Evolutionary conservation across 2,113 vertebrate species (phyloP).

Genomic region (Otis tarda): DNA sequence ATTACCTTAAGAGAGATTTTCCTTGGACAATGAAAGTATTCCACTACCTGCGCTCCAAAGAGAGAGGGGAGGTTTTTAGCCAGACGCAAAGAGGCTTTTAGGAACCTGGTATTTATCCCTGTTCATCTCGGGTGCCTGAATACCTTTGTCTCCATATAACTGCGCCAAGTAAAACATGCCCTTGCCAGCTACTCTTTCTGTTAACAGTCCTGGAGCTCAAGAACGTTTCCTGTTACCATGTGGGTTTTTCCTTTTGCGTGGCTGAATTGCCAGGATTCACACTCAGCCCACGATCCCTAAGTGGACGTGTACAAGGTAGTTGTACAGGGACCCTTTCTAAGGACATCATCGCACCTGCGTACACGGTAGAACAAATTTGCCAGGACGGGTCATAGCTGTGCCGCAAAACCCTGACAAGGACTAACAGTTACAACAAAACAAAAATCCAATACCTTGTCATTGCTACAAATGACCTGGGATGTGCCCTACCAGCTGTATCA

Average conservation of each 20-base stretch:
- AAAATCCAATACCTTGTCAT: background rate
- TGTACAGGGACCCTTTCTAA: background rate
- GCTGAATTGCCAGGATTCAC: background rate
- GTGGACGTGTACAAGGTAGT: accelerated
- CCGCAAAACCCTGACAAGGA: background rate
- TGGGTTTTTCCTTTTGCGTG: background rate
- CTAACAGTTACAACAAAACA: background rate
- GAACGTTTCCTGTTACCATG: background rate
- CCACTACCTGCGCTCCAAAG: background rate
- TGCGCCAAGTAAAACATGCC: background rate
- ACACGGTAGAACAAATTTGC: background rate
- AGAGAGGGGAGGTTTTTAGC: background rate
- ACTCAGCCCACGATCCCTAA: background rate
- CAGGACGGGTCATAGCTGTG: background rate
- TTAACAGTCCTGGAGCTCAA: background rate
- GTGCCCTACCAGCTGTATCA: background rate
- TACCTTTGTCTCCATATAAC: background rate
- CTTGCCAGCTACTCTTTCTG: background rate
- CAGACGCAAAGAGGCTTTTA: background rate
- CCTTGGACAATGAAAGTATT: background rate
- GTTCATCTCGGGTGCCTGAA: background rate
- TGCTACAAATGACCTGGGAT: background rate
- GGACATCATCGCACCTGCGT: background rate
- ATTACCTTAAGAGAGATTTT: background rate
- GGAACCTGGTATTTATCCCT: background rate